These are phyloP conservation scores for Drosophila ochracea DNA, from an alignment of 2,888 invertebrate species.

Conservation along the genomic window DNA sequence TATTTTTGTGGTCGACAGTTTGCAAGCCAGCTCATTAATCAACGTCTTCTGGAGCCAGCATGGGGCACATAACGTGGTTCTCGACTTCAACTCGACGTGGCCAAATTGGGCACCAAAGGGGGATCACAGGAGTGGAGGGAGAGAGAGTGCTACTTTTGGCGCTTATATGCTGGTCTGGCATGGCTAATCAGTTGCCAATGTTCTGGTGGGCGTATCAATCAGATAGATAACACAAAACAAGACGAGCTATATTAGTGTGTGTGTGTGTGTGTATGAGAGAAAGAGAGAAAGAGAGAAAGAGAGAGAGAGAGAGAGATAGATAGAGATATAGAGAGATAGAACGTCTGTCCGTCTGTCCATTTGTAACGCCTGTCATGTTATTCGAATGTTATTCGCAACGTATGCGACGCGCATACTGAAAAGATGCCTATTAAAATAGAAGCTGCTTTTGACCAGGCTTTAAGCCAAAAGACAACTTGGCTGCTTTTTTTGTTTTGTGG, in stretches of 20 bases:
- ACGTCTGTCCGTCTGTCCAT: constrained; percentile 23
- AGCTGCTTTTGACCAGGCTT: constrained; percentile 3
- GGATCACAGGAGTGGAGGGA: not conserved
- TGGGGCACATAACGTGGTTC: constrained; percentile 46
- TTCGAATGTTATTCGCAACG: constrained; percentile 61
- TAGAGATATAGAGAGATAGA: not conserved
- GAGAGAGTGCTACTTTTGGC: constrained; percentile 11
- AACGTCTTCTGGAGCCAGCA: constrained; percentile 47
- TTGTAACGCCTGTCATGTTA: constrained; percentile 66
- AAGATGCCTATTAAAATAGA: constrained; percentile 22
- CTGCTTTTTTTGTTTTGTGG: constrained; percentile 15
- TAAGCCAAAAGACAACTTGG: constrained; percentile 2
- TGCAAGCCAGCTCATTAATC: constrained; percentile 69
- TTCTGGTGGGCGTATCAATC: constrained; percentile 74
- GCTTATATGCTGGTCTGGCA: constrained; percentile 48
- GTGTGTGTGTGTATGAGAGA: not conserved
- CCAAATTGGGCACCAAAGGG: constrained; percentile 8
- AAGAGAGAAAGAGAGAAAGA: no score
- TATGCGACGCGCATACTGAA: constrained; percentile 61
- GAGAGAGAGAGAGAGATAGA: not conserved
- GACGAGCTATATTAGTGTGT: not conserved
- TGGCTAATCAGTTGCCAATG: constrained; percentile 64
- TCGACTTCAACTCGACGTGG: constrained; percentile 23
- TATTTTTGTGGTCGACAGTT: constrained; percentile 68
- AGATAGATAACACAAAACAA: constrained; percentile 18